A percentile compares a stretch with the other conserved stretches of the same genome.
These are phyloP conservation scores for Lophotriccus pileatus DNA, from an alignment of 2,797 vertebrate genomes.

Conservation along the genomic window DNA sequence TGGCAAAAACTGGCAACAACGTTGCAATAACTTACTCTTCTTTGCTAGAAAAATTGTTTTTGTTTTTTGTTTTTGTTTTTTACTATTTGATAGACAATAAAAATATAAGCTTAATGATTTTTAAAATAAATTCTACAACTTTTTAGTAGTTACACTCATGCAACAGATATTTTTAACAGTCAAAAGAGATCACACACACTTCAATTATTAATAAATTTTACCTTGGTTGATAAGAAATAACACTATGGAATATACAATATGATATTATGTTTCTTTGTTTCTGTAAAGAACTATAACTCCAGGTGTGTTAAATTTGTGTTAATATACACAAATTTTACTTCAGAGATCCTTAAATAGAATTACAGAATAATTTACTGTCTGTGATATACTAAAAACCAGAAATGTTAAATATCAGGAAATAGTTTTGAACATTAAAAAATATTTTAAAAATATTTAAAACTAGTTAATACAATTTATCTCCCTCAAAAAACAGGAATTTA, in stretches of 20 bases:
- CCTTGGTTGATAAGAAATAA: not conserved
- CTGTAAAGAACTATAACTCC: not conserved
- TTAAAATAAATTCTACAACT: not conserved
- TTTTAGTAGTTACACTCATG: not conserved
- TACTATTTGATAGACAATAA: not conserved
- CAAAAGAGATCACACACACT: not conserved
- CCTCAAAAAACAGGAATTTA: not conserved
- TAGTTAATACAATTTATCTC: not conserved
- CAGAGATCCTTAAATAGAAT: not conserved
- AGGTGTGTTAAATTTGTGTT: too few species aligned
- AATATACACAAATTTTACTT: not conserved
- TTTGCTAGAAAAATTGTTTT: not conserved
- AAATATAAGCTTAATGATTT: not conserved
- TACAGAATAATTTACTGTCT: not conserved
- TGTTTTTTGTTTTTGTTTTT: not conserved
- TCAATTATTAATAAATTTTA: not conserved
- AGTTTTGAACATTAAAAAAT: not conserved
- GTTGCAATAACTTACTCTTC: not conserved
- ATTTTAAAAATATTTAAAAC: not conserved
- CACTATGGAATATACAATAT: not conserved
- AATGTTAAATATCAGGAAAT: not conserved
- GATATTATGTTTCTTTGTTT: not conserved
- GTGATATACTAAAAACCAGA: not conserved
- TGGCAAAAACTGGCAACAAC: not conserved
- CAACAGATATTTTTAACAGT: not conserved